Base-by-base conservation (phyloP, 2,113 vertebrate species). In the Triplophysa tibetana region DNA sequence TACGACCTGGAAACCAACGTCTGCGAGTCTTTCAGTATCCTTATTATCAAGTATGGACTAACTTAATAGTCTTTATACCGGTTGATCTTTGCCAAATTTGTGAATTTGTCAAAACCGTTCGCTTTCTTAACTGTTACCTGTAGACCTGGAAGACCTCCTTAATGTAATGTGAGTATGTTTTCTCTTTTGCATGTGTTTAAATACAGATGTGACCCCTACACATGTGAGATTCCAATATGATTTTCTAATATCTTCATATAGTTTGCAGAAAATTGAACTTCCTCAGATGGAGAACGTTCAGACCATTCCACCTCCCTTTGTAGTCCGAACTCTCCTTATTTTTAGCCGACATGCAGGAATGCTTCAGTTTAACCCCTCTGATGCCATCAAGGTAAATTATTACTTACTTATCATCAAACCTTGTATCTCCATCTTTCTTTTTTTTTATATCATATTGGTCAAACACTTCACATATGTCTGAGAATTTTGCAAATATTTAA, bases 11-110 rank as follows among this genome's bases (percentile, higher is more conserved):
- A 98, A 83, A 98, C 97, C 0, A 95, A 95, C 0, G 88, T 96
- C 72, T 99, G 97, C 81, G 95, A 96, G 72, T 91, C 96, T 0
- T 98, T 98, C 88, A 98, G 96, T 98, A 99, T 98, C 96, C 95
- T 96, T 91, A 70, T 29, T 0, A 17, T 13, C 5, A 11, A 21
- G 10, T 54, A 65, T 16, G 70, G 17, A 9, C 38, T 11, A 38
- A 38, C 33, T 8, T 12, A 52, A 10, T 58, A 3, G 54, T 50
- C 33, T 21, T 3, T 19, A 50, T 6, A 26, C 26, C 19, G 38
- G 9, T 8, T 75, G n/a, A n/a, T 19, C 26, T 26, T 26, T 19
- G 14, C 33, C 9, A 12, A 38, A 38, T 38, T 3, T 38, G 7
- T 38, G 33, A 45, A 45, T 45, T 60, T 60, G 7, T 43, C 14